These are phyloP conservation scores for Drosophila pruinosa DNA, from an alignment of 1,140 invertebrate genomes.

Conservation along the genomic window DNA sequence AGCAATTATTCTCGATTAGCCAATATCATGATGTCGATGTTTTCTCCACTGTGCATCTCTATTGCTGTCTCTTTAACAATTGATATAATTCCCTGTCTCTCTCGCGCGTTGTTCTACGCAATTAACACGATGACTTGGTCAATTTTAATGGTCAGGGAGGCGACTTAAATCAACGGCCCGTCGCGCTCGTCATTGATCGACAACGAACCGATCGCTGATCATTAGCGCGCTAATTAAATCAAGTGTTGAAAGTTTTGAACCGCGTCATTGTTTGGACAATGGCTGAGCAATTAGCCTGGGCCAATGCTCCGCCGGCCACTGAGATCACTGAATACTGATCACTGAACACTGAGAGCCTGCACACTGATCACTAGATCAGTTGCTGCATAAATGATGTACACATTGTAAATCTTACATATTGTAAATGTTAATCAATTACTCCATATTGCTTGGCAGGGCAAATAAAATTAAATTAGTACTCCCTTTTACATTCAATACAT, in stretches of 20 bases:
- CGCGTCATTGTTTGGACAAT: slow-evolving; percentile 74
- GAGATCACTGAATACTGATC: neutral
- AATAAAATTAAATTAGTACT: too few relatives aligned
- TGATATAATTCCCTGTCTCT: neutral
- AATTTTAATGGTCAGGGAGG: slow-evolving; percentile 18
- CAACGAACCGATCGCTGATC: slow-evolving; percentile 29
- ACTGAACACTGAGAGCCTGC: neutral
- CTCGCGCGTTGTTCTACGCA: slow-evolving; percentile 53
- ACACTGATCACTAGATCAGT: neutral
- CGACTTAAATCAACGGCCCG: slow-evolving; percentile 55
- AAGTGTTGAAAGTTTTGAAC: slow-evolving; percentile 56
- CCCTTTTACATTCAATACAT: too few relatives aligned
- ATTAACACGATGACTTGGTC: slow-evolving; percentile 65
- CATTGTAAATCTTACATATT: too few relatives aligned
- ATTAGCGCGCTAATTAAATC: slow-evolving; percentile 77
- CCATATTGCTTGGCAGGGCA: too few relatives aligned
- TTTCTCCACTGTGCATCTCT: slow-evolving; percentile 21
- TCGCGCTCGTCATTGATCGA: slow-evolving; percentile 33
- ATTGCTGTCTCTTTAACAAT: neutral
- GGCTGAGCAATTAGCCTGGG: slow-evolving; percentile 65
- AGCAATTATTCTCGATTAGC: slow-evolving; percentile 77
- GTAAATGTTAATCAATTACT: too few relatives aligned
- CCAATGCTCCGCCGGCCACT: slow-evolving; percentile 18
- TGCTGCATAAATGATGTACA: too few relatives aligned
- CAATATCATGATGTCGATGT: slow-evolving; percentile 55